Conservation (phyloP, 2,797 vertebrate species). For the Gymnodraco acuticeps region DNA sequence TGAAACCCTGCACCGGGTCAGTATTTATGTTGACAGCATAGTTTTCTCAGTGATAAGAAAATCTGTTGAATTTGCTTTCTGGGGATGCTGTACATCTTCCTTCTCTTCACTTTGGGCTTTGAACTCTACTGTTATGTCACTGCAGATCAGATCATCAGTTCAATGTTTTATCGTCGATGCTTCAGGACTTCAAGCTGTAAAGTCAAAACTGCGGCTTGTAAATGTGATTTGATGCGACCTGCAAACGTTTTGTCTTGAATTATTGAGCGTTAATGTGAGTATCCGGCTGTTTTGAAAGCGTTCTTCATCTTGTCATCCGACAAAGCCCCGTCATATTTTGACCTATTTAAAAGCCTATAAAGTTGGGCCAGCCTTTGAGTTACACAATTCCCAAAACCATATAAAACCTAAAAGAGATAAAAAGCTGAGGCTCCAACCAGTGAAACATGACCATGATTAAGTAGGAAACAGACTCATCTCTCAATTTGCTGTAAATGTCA, state of each 20-base stretch:
- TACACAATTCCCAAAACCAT: slow-evolving; percentile 59
- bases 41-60: background rate
- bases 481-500: slow-evolving; percentile 74
- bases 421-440: slow-evolving; percentile 45
- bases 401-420: slow-evolving; percentile 62
- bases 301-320: slow-evolving; percentile 55
- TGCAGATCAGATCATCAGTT: slow-evolving; percentile 15
- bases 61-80: slow-evolving; percentile 1
- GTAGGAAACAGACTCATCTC: slow-evolving; percentile 41
- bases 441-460: slow-evolving; percentile 61
- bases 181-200: slow-evolving; percentile 20
- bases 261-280: slow-evolving; percentile 26
- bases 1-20: slow-evolving; percentile 14
- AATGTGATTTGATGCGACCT: slow-evolving; percentile 54
- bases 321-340: slow-evolving; percentile 63
- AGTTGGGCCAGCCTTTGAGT: slow-evolving; percentile 75
- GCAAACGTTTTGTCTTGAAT: slow-evolving; percentile 37
- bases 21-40: slow-evolving; percentile 10
- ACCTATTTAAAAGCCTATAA: slow-evolving; percentile 74
- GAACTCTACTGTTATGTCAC: background rate
- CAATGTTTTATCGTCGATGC: background rate
- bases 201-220: slow-evolving; percentile 32
- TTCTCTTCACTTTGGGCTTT: background rate
- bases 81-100: background rate
- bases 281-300: slow-evolving; percentile 44